These are phyloP conservation scores for Solenopsis invicta DNA, from an alignment of 1,140 invertebrate genomes.

Conservation along the genomic window DNA sequence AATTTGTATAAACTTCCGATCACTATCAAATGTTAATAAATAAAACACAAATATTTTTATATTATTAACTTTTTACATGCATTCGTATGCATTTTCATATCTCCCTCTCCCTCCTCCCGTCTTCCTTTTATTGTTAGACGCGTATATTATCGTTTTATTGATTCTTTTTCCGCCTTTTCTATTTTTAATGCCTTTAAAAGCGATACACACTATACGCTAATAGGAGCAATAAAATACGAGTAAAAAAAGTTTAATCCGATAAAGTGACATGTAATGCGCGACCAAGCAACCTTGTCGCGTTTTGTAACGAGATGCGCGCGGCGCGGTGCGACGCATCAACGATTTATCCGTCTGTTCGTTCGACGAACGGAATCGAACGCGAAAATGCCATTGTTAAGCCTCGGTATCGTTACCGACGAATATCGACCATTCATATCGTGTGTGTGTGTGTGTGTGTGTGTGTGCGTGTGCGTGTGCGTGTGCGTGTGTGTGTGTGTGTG, in stretches of 20 bases:
- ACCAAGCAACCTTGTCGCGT: slow-evolving; percentile 20
- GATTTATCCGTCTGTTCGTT: slow-evolving; percentile 39
- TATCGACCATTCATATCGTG: background rate
- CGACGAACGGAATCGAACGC: slow-evolving; percentile 42
- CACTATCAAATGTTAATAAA: background rate
- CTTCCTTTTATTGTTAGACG: background rate
- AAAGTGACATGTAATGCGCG: slow-evolving; percentile 25
- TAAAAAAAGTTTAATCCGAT: slow-evolving; percentile 36
- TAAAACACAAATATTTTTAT: background rate
- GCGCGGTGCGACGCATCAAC: background rate
- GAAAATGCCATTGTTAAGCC: slow-evolving; percentile 11
- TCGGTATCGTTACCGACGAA: slow-evolving; percentile 22
- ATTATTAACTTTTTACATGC: background rate
- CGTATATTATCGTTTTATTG: background rate
- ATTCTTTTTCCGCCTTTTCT: background rate
- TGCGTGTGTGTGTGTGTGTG: too few species aligned
- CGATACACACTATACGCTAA: background rate
- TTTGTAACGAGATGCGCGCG: slow-evolving; percentile 32
- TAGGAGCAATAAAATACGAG: slow-evolving; percentile 5
- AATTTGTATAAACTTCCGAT: background rate
- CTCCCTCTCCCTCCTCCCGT: too few species aligned
- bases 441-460: too few species aligned
- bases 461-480: too few species aligned
- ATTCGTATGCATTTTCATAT: background rate
- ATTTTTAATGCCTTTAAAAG: slow-evolving; percentile 24